phyloP scores from a whole-genome alignment of 2,113 vertebrate genomes.

The Oncorhynchus nerka region DNA sequence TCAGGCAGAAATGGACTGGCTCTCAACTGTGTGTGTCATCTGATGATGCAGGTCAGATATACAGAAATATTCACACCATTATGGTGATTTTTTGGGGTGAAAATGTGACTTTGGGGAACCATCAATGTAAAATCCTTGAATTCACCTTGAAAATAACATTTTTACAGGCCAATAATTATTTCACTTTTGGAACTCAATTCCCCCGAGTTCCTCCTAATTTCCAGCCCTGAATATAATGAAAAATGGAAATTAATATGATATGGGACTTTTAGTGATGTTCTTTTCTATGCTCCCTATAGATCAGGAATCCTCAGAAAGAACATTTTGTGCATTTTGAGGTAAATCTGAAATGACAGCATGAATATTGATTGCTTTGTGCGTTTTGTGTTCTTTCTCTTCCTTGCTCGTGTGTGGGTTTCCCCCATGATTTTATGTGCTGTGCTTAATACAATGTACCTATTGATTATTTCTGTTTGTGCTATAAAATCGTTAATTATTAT shows the following conservation, averaged over 20 bases:
- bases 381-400: too few species aligned
- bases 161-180: not conserved
- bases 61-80: not conserved
- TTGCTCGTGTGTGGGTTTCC: too few species aligned
- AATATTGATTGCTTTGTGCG: not conserved
- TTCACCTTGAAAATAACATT: not conserved
- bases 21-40: constrained; percentile 79
- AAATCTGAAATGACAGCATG: constrained; percentile 12
- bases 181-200: too few species aligned
- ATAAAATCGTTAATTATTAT: not conserved
- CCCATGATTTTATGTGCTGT: not conserved
- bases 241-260: not conserved
- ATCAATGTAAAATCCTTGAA: too few species aligned
- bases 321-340: constrained; percentile 67
- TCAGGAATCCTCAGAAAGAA: constrained; percentile 68
- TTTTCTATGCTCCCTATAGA: constrained; percentile 61
- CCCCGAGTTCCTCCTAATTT: too few species aligned
- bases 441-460: constrained; percentile 40
- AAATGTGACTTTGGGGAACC: not conserved
- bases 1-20: constrained; percentile 71
- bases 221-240: not conserved
- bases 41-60: constrained; percentile 77
- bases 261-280: not conserved
- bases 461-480: constrained; percentile 33
- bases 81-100: not conserved